phyloP scores from a whole-genome alignment of 1,140 invertebrate species.

The Penaeus indicus region DNA sequence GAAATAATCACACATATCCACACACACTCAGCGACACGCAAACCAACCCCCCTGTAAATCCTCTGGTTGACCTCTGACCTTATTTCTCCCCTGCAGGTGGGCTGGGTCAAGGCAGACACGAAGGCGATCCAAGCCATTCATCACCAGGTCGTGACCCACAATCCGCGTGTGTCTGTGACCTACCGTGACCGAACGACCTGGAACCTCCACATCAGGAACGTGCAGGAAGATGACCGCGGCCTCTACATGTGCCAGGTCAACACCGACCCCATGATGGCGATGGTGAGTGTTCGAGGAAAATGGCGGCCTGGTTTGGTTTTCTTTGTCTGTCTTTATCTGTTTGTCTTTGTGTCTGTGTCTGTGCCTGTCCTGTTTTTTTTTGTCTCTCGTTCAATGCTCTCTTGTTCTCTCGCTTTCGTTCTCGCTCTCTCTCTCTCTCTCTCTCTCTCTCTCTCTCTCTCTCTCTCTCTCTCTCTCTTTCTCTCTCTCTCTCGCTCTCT shows the following conservation, averaged over 20 bases:
- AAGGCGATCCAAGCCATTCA: slow-evolving; percentile 83
- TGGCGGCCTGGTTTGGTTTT: neutral
- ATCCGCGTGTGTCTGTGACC: slow-evolving; percentile 74
- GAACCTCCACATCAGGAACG: slow-evolving; percentile 89
- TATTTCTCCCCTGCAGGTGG: slow-evolving; percentile 77
- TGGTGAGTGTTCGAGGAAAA: neutral
- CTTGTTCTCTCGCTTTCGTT: neutral
- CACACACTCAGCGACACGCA: too few relatives aligned
- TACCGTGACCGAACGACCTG: slow-evolving; percentile 84
- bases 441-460: too few relatives aligned
- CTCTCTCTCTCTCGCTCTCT: too few relatives aligned
- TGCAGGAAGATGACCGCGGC: slow-evolving; percentile 87
- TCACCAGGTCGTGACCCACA: slow-evolving; percentile 89
- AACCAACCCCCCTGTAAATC: too few relatives aligned
- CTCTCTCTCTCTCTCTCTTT: too few relatives aligned
- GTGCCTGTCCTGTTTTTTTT: neutral
- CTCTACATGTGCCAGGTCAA: slow-evolving; percentile 59
- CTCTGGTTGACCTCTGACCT: neutral
- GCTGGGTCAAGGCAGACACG: slow-evolving; percentile 82
- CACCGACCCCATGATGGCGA: slow-evolving; percentile 56
- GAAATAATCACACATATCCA: too few relatives aligned
- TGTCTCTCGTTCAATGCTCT: neutral
- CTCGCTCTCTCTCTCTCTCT: too few relatives aligned
- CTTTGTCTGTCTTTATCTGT: neutral
- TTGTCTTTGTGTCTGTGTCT: too few relatives aligned